Base-by-base conservation (phyloP, 2,113 vertebrate species). In the Anseranas semipalmata region DNA sequence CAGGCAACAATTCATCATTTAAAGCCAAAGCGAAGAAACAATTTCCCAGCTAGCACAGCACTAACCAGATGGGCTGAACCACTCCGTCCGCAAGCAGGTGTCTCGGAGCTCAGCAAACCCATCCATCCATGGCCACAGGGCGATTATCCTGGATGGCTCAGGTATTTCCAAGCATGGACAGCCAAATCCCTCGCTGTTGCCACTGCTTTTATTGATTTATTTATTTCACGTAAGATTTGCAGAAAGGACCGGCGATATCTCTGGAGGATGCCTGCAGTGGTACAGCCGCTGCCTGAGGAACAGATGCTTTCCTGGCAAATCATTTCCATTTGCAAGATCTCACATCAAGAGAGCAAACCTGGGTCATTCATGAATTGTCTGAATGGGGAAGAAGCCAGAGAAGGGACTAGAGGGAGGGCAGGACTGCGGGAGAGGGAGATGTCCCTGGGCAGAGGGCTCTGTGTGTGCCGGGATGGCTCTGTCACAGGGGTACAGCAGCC, bases 41-140 rank as follows among this genome's bases (percentile, higher is more conserved):
- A 55, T 91, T 95, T 96, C 53, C 53, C 75, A 73, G 87, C 68
- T 80, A 94, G 76, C 37, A 46, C 41, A 90, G 75, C 79, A 93
- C 91, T 91, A 88, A 91, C 65, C 56, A 86, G 86, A 93, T 68
- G 96, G 96, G 52, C 90, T 91, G 52, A 97, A 97, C 95, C 93
- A 95, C 71, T 96, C 76, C 50, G 50, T 78, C 5, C 2, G 70
- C 75, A 74, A 90, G 80, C 76, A 81, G 87, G 90, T 88, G 66
- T 50, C 78, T 50, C 17, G 1, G 46, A 71, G 55, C 74, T 80
- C 71, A 70, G 65, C 48, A 87, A 93, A 79, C 27, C 41, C 72
- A 45, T 24, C 28, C 6, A 2, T 45, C 50, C 76, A 9, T 0
- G 12, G 74, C 55, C 67, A 45, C 39, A 5, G 52, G 63, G 39